Percentiles rank a stretch among this genome's conserved stretches.
Evolutionary conservation across 2,113 vertebrate genomes (phyloP).

Genomic region (Falcunculus frontatus): DNA sequence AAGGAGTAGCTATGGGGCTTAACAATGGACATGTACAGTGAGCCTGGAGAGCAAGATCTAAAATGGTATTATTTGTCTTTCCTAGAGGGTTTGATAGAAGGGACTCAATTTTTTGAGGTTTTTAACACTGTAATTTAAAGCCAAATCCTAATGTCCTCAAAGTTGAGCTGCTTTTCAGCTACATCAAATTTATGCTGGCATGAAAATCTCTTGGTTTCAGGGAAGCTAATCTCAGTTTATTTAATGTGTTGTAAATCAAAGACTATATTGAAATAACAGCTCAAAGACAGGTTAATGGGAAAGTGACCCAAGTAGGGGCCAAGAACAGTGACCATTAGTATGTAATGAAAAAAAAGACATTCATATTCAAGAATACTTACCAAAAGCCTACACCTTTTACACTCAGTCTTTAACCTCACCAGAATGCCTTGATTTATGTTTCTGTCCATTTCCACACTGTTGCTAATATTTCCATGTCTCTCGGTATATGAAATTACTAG

Average conservation of each 20-base stretch:
- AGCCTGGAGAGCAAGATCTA: background rate
- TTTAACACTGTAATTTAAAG: background rate
- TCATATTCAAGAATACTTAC: background rate
- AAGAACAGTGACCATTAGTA: background rate
- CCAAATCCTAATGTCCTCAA: background rate
- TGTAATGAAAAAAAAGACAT: background rate
- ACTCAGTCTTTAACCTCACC: background rate
- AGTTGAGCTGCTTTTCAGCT: background rate
- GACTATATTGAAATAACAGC: background rate
- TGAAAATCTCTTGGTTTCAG: background rate
- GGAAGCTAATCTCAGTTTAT: constrained; percentile 20
- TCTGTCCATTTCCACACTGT: background rate
- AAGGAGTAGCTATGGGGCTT: background rate
- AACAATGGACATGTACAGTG: background rate
- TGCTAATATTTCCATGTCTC: background rate
- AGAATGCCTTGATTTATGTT: background rate
- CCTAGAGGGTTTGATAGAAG: background rate
- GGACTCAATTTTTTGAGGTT: background rate
- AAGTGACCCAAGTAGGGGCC: background rate
- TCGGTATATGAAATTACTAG: background rate
- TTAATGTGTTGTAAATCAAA: constrained; percentile 16
- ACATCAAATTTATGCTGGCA: background rate
- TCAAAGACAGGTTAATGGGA: constrained; percentile 9
- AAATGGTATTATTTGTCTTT: background rate
- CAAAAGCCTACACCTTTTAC: background rate